Evolutionary conservation across 2,888 invertebrate genomes (phyloP).

Genomic region (Malthinus seriepunctatus): DNA sequence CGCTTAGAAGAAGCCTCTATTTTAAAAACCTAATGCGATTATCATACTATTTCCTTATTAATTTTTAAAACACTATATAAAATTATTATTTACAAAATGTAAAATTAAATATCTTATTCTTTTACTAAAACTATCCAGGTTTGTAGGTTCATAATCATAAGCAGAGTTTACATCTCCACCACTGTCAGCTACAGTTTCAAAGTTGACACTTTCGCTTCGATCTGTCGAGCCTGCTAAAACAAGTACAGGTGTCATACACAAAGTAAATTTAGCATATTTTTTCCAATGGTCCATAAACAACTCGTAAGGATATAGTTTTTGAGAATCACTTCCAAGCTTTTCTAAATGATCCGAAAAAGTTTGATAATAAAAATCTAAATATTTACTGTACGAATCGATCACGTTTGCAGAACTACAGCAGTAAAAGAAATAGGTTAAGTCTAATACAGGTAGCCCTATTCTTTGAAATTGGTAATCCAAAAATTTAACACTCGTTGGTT

Average conservation of each 20-base stretch:
- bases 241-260: conserved; percentile 21
- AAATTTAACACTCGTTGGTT: conserved; percentile 9
- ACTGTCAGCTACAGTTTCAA: no score
- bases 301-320: conserved; percentile 39
- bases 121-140: no score
- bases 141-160: no score
- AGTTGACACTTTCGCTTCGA: no score
- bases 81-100: no score
- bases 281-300: conserved; percentile 35
- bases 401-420: conserved; percentile 36
- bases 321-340: conserved; percentile 39
- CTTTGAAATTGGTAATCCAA: conserved; percentile 34
- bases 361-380: conserved; percentile 42
- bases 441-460: conserved; percentile 37
- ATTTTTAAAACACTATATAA: no score
- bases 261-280: conserved; percentile 27
- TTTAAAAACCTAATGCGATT: no score
- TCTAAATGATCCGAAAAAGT: conserved; percentile 35
- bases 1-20: no score
- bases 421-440: conserved; percentile 43
- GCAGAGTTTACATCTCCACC: no score
- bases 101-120: no score
- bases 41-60: no score
- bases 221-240: no score
- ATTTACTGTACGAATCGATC: conserved; percentile 37